Percentiles rank a stretch among this genome's conserved stretches.
Conservation (phyloP, 2,113 vertebrate genomes). For the Barbus barbus region DNA sequence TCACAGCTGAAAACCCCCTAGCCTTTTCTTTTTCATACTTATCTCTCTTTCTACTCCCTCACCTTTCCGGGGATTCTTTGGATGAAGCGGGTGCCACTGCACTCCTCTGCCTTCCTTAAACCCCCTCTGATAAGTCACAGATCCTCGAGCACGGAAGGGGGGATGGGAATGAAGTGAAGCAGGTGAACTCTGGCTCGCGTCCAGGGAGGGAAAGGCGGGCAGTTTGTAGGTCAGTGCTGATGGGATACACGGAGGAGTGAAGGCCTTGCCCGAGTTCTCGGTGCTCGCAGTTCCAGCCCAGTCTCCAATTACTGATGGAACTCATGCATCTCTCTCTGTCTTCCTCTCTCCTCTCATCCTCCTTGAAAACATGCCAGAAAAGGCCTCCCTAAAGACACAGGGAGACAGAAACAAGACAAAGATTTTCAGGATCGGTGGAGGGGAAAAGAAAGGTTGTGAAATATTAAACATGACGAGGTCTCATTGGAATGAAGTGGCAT, state of each 20-base stretch:
- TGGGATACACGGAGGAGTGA: constrained; percentile 69
- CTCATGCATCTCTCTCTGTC: constrained; percentile 56
- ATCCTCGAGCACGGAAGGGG: not conserved
- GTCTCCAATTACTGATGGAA: constrained; percentile 69
- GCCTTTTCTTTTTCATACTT: not conserved
- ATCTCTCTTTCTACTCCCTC: constrained; percentile 10
- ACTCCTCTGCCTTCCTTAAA: constrained; percentile 21
- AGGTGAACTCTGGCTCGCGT: constrained; percentile 24
- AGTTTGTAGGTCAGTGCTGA: constrained; percentile 79
- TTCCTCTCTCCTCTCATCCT: constrained; percentile 62
- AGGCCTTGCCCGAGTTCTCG: constrained; percentile 61
- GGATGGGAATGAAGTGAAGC: constrained; percentile 21
- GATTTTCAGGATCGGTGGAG: constrained; percentile 74
- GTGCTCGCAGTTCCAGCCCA: constrained; percentile 60
- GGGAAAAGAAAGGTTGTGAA: constrained; percentile 72
- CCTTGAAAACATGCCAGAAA: constrained; percentile 56
- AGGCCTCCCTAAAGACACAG: constrained; percentile 64
- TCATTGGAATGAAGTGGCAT: constrained; percentile 64
- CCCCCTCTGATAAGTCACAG: constrained; percentile 14
- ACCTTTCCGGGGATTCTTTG: constrained; percentile 29
- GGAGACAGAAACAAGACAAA: constrained; percentile 64
- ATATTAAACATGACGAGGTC: constrained; percentile 71
- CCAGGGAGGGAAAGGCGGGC: constrained; percentile 73
- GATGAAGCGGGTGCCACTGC: not conserved
- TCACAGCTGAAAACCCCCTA: not conserved